phyloP scores from a whole-genome alignment of 2,888 invertebrate genomes.

The Nephrocerus scutellatus region DNA sequence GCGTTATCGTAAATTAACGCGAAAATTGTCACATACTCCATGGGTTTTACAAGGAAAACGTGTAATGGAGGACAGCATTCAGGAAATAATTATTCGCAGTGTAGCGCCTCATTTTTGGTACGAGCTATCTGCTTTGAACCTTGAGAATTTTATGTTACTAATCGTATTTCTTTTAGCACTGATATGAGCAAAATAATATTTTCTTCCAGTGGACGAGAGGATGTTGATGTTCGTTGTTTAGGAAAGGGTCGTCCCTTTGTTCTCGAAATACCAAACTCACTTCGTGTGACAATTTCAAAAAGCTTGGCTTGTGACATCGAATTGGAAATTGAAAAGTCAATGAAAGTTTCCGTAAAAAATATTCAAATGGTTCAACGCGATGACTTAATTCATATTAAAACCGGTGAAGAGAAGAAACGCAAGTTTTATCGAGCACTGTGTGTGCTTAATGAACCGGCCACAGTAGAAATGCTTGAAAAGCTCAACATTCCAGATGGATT shows the following conservation, averaged over 20 bases:
- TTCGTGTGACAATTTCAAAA: slow-evolving; percentile 49
- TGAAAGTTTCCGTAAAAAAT: slow-evolving; percentile 55
- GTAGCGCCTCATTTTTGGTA: slow-evolving; percentile 57
- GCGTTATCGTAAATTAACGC: slow-evolving; percentile 76
- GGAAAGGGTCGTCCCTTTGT: slow-evolving; percentile 91
- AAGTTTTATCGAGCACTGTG: slow-evolving; percentile 85
- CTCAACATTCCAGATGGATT: slow-evolving; percentile 48
- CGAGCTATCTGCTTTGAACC: slow-evolving; percentile 34
- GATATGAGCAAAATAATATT: slow-evolving; percentile 56
- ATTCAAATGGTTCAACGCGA: slow-evolving; percentile 63
- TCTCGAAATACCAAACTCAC: slow-evolving; percentile 71
- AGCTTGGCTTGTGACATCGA: slow-evolving; percentile 54
- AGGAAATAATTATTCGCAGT: slow-evolving; percentile 73
- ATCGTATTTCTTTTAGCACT: slow-evolving; percentile 24
- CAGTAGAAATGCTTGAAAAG: slow-evolving; percentile 51
- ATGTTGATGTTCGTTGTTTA: slow-evolving; percentile 92
- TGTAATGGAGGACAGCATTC: slow-evolving; percentile 79
- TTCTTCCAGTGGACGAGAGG: slow-evolving; percentile 89
- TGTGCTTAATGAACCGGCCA: slow-evolving; percentile 46
- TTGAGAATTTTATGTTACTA: slow-evolving; percentile 26
- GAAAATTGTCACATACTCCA: slow-evolving; percentile 86
- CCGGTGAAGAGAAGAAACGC: slow-evolving; percentile 80
- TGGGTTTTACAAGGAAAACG: slow-evolving; percentile 71
- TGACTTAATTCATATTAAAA: slow-evolving; percentile 64
- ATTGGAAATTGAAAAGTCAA: slow-evolving; percentile 49